phyloP scores from a whole-genome alignment of 2,113 vertebrate genomes.

The Acrocephalus kingi region DNA sequence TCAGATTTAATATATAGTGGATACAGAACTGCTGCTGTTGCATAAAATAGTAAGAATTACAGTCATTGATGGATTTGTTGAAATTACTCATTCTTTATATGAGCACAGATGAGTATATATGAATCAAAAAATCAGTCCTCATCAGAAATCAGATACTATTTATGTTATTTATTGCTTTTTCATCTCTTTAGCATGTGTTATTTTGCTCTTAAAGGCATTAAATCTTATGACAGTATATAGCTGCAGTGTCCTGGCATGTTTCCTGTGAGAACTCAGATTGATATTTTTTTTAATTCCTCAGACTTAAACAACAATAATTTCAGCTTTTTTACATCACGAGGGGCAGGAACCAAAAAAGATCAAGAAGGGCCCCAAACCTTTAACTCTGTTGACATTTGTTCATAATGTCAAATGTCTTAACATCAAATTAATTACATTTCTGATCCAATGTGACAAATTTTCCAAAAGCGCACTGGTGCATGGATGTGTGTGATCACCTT shows the following conservation, averaged over 20 bases:
- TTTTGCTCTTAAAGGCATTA: neutral
- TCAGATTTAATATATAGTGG: neutral
- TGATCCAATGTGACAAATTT: neutral
- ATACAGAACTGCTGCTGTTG: neutral
- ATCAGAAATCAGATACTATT: neutral
- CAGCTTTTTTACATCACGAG: neutral
- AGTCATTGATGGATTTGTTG: neutral
- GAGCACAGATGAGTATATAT: neutral
- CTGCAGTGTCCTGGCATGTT: neutral
- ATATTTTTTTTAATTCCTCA: neutral
- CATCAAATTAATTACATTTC: neutral
- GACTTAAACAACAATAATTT: neutral
- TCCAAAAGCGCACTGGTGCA: neutral
- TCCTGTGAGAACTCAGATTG: neutral
- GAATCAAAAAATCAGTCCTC: neutral
- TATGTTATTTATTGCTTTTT: neutral
- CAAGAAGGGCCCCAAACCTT: neutral
- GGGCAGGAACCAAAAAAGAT: neutral
- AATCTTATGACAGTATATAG: neutral
- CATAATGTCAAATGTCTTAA: neutral
- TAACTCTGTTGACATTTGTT: neutral
- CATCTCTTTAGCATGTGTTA: neutral
- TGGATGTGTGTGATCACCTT: accelerated
- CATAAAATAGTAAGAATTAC: neutral
- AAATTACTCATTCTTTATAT: neutral